Conservation (phyloP, 2,797 vertebrate species). For the Chrysocyon brachyurus region DNA sequence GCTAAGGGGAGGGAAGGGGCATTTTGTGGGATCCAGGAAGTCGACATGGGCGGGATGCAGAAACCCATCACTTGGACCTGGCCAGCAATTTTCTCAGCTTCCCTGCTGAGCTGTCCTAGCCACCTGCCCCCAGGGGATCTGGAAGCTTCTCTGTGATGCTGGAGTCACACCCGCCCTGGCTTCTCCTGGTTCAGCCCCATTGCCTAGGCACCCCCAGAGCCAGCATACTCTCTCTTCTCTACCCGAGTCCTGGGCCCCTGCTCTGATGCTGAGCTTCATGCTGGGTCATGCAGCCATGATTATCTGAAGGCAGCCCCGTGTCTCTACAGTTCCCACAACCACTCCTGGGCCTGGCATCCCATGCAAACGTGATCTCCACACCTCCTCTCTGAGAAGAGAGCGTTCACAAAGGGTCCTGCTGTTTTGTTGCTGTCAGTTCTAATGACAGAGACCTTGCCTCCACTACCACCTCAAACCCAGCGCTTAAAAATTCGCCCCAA, state of each 20-base stretch:
- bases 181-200: neutral
- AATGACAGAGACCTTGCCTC: neutral
- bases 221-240: neutral
- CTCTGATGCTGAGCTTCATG: neutral
- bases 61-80: neutral
- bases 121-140: neutral
- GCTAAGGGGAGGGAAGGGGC: neutral
- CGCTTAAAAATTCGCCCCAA: neutral
- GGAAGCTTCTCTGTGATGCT: neutral
- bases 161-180: neutral
- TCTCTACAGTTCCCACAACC: accelerated
- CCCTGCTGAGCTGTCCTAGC: too few species aligned
- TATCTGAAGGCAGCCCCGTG: neutral
- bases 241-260: neutral
- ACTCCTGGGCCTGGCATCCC: neutral
- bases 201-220: neutral
- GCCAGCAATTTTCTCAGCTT: neutral
- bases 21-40: neutral
- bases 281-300: neutral
- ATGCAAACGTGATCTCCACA: accelerated
- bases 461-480: neutral
- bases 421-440: neutral
- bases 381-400: neutral
- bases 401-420: neutral
- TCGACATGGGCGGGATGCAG: neutral